Conservation (phyloP, 1,140 invertebrate genomes). For the Littorina saxatilis region DNA sequence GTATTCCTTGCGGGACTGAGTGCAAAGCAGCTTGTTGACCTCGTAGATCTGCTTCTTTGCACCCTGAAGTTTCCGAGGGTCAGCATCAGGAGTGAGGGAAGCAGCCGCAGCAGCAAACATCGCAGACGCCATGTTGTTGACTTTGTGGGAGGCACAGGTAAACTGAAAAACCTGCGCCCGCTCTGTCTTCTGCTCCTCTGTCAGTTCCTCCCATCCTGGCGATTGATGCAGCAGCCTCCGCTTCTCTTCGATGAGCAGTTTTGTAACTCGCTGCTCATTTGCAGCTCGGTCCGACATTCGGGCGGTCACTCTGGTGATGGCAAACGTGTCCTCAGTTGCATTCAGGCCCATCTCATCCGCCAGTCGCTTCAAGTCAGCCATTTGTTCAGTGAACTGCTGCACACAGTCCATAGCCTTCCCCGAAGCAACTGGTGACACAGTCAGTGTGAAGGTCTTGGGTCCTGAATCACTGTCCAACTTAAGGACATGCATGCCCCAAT, state of each 20-base stretch:
- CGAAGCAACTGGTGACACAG: too few species aligned
- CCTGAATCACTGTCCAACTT: slow-evolving; percentile 21
- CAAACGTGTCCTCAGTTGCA: slow-evolving; percentile 3
- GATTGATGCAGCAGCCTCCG: background rate
- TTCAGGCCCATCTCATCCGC: slow-evolving; percentile 20
- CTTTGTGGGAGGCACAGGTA: slow-evolving; percentile 40
- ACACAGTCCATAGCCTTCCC: too few species aligned
- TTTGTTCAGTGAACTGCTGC: background rate
- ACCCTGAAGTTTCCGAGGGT: slow-evolving; percentile 30
- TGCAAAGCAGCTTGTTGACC: slow-evolving; percentile 39
- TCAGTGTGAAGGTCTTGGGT: background rate
- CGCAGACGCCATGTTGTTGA: background rate
- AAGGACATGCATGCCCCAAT: slow-evolving; percentile 29
- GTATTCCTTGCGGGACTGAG: slow-evolving; percentile 36
- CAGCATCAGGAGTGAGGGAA: too few species aligned
- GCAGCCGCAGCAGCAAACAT: too few species aligned
- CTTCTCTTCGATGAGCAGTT: slow-evolving; percentile 26
- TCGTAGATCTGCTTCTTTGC: slow-evolving; percentile 43
- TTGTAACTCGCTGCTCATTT: slow-evolving; percentile 33
- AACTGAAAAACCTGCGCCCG: background rate
- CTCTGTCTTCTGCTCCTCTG: background rate
- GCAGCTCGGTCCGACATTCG: slow-evolving; percentile 37
- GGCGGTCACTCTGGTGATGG: slow-evolving; percentile 7
- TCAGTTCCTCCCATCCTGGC: background rate
- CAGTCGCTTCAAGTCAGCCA: slow-evolving; percentile 7